Evolutionary conservation across 2,797 vertebrate genomes (phyloP).

Genomic region (Sylvia borin): DNA sequence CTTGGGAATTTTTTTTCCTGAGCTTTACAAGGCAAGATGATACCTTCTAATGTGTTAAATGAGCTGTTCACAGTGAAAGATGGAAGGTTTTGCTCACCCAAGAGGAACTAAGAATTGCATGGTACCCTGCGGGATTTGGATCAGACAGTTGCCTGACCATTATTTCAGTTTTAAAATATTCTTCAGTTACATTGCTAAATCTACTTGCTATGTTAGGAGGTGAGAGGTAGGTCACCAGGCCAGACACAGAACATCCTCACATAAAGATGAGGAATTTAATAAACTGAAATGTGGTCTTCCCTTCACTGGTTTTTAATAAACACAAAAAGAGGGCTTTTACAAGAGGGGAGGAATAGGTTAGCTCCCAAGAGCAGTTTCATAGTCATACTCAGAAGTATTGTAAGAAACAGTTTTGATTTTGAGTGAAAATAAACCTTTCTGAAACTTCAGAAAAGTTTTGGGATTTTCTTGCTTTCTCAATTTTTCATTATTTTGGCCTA

Average conservation of each 20-base stretch:
- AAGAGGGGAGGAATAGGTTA: constrained; percentile 13
- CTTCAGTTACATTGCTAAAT: not conserved
- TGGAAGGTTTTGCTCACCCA: constrained; percentile 23
- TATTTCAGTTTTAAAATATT: constrained; percentile 23
- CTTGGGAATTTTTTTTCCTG: not conserved
- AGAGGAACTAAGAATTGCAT: not conserved
- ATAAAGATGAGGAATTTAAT: not conserved
- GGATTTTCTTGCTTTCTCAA: not conserved
- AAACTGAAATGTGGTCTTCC: too few relatives aligned
- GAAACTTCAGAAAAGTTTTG: constrained; percentile 4
- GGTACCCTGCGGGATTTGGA: not conserved
- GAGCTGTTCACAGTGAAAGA: constrained; percentile 18
- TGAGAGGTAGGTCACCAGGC: constrained; percentile 19
- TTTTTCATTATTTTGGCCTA: not conserved
- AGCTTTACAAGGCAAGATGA: not conserved
- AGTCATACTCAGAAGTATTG: not conserved
- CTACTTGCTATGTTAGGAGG: not conserved
- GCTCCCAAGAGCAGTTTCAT: not conserved
- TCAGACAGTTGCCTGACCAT: not conserved
- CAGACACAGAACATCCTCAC: not conserved
- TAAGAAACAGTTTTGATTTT: not conserved
- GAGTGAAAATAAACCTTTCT: not conserved
- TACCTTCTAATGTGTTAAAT: constrained; percentile 27
- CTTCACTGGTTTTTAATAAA: not conserved
- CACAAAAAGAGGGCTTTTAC: not conserved